These are phyloP conservation scores for Apotomis capreana DNA, from an alignment of 2,888 invertebrate species.

Conservation along the genomic window DNA sequence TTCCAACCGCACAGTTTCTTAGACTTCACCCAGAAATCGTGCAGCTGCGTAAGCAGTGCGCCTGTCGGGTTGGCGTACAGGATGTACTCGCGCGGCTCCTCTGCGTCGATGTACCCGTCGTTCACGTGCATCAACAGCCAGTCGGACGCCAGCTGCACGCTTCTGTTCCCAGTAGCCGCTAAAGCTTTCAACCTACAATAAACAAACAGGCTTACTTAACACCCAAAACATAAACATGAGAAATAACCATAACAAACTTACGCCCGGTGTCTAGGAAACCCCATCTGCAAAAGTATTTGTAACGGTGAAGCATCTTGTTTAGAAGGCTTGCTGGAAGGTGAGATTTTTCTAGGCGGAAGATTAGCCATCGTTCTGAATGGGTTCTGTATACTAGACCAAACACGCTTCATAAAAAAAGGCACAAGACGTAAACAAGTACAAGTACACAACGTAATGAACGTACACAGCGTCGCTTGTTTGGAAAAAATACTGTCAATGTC, in stretches of 20 bases:
- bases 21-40: conserved; percentile 91
- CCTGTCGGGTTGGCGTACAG: conserved; percentile 94
- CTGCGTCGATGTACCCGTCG: conserved; percentile 90
- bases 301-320: conserved; percentile 90
- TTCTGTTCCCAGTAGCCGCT: conserved; percentile 94
- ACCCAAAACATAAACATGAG: conserved; percentile 4
- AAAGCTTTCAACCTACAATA: conserved; percentile 91
- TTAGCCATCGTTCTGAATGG: conserved; percentile 84
- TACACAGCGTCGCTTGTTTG: conserved; percentile 36
- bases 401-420: conserved; percentile 57
- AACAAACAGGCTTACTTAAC: conserved; percentile 23
- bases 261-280: conserved; percentile 94
- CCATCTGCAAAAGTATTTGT: conserved; percentile 93
- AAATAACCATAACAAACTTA: conserved; percentile 78
- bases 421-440: conserved; percentile 24
- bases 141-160: conserved; percentile 94
- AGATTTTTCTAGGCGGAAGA: conserved; percentile 90
- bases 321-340: conserved; percentile 87
- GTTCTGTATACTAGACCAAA: conserved; percentile 50
- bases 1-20: conserved; percentile 91
- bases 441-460: conserved; percentile 3
- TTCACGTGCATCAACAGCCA: conserved; percentile 96
- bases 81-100: conserved; percentile 92
- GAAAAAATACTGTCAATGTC: conserved; percentile 16
- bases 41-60: conserved; percentile 87